Base-by-base conservation (phyloP, 2,797 vertebrate genomes). In the Sebastes nivosus region DNA sequence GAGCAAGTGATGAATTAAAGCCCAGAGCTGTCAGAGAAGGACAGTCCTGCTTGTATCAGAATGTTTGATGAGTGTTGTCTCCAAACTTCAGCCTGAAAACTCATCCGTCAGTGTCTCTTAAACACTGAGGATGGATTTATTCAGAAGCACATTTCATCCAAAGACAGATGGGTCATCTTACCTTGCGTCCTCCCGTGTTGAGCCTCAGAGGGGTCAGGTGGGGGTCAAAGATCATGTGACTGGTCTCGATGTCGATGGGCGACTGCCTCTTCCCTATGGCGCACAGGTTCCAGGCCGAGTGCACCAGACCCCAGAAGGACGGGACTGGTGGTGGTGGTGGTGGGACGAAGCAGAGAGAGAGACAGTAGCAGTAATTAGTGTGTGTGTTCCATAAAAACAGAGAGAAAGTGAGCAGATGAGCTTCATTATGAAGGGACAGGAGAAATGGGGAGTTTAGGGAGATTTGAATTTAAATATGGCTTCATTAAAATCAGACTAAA, bases 231-330 rank as follows among this genome's bases (percentile, higher is more conserved):
- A 99, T 99, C 98, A 99, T 98, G 95, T 98, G 98, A 91, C 97
- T 99, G 90, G 98, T 99, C 95, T 99, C 98, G 61, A 99, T 97
- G 95, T 99, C 98, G 88, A 99, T 97, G 50, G 98, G 98, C 2
- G 98, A 99, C 94, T 99, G 98, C 50, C 97, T 96, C 94, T 99
- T 99, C 70, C 98, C 98, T 65, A 99, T 98, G 52, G 98, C 97
- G 87, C 98, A 99, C 84, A 99, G 96, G 90, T 99, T 99, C 98
- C 98, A 99, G 81, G 98, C 98, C 24, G 98, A 99, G 95, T 99
- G 98, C 90, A 99, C 98, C 96, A 99, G 96, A 92, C 98, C 98
- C 98, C 98, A 99, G 93, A 99, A 99, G 78, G 98, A 99, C 87
- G 98, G 98, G 95, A 99, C 98, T 99, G 71, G n/a, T 25, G 65